phyloP scores from a whole-genome alignment of 2,113 vertebrate species.

The Syngnathus scovelli region DNA sequence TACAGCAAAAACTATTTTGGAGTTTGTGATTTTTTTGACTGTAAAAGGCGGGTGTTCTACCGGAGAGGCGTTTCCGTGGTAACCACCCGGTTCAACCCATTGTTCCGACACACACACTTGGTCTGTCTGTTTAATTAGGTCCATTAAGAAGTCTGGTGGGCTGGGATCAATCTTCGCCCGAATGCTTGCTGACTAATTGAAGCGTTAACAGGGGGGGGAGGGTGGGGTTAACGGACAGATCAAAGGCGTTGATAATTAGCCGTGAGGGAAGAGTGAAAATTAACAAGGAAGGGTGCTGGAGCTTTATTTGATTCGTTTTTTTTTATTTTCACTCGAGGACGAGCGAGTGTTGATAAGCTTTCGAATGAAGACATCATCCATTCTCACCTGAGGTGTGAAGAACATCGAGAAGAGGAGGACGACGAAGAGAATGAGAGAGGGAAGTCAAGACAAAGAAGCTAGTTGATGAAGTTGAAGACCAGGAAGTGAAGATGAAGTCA shows the following conservation, averaged over 20 bases:
- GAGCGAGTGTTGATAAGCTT: not conserved
- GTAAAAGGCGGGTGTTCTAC: not conserved
- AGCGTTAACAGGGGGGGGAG: slow-evolving; percentile 47
- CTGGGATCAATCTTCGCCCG: slow-evolving; percentile 69
- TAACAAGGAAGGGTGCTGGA: slow-evolving; percentile 44
- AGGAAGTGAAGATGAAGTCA: not conserved
- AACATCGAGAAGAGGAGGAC: not conserved
- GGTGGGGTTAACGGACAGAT: slow-evolving; percentile 63
- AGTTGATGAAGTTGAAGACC: no score
- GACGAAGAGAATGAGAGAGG: not conserved
- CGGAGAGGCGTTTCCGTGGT: slow-evolving; percentile 47
- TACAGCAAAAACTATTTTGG: slow-evolving; percentile 5
- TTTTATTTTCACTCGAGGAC: not conserved
- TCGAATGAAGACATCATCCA: not conserved
- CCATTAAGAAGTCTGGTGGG: slow-evolving; percentile 68
- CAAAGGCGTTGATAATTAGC: slow-evolving; percentile 64
- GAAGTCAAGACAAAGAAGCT: no score
- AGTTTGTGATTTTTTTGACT: not conserved
- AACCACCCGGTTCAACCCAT: slow-evolving; percentile 15
- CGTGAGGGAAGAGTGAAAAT: slow-evolving; percentile 32
- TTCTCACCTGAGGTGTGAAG: slow-evolving; percentile 3
- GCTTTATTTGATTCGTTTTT: not conserved
- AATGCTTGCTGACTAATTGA: slow-evolving; percentile 68
- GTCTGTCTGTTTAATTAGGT: slow-evolving; percentile 66
- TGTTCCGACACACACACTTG: slow-evolving; percentile 17